Percentiles rank a stretch among this genome's conserved stretches.
Conservation (phyloP, 2,888 invertebrate species). For the Sabatieria punctata region DNA sequence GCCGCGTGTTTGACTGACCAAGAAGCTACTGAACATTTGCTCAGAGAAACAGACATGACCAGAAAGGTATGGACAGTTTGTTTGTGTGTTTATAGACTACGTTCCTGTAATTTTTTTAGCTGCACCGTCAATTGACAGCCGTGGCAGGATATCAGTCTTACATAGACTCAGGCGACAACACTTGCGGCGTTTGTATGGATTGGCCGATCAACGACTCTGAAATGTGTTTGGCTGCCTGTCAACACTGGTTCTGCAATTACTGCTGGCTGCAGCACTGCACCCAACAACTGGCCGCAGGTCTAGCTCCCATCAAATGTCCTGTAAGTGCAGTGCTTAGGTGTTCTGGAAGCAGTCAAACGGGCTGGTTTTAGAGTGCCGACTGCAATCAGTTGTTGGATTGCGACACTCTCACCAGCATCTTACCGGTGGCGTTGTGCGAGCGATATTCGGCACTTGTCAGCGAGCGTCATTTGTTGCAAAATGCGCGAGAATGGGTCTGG, state of each 20-base stretch:
- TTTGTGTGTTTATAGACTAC: no score
- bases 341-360: no score
- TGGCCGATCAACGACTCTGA: background rate
- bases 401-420: background rate
- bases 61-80: no score
- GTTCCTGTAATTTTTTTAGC: no score
- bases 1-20: no score
- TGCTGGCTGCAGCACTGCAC: conserved; percentile 1
- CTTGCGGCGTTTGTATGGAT: background rate
- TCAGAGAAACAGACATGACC: no score
- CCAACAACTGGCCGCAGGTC: background rate
- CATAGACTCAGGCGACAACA: background rate
- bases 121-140: conserved; percentile 1
- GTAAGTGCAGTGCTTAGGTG: no score
- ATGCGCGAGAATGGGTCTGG: background rate
- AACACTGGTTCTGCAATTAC: conserved; percentile 2
- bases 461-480: background rate
- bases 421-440: background rate
- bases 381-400: background rate
- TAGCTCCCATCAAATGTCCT: conserved; percentile 2
- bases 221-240: background rate
- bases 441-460: background rate
- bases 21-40: no score
- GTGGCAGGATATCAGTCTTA: background rate
- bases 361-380: background rate